Evolutionary conservation across 2,113 vertebrate species (phyloP), one percentile per base, ranked within the genome.

Genomic region (Tetrao urogallus): DNA sequence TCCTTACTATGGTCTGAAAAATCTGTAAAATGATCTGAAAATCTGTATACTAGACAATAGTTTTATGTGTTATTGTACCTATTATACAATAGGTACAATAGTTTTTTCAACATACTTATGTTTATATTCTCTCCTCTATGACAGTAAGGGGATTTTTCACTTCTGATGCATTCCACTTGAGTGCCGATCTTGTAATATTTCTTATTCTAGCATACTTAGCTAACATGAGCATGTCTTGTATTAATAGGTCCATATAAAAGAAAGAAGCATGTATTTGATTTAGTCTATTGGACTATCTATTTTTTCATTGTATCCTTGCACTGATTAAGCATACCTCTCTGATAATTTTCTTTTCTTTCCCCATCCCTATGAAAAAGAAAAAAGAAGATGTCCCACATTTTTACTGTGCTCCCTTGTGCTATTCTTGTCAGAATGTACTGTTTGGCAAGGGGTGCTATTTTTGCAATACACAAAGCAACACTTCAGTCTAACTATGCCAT

Each of bases 161-260:
- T 94, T 90, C 43, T 93, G 93, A 89, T 42, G 57, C 70, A 90
- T 97, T 67, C 86, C 27, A 95, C 70, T 92, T 89, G 20, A 50
- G n/a, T 89, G 86, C 58, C 90, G 90, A 2, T 94, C 92, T 95
- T 79, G 61, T 89, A 92, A 28, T 15, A 34, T 61, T 92, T 84
- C 52, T 79, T 92, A 69, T 71, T 30, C 34, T 86, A 88, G 27
- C 64, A 81, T 40, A 63, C 88, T 56, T 84, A 67, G 38, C 50
- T 57, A 4, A 45, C 10, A 66, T 52, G 54, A 82, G 16, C 30
- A 30, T 10, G 75, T 72, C 57, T 74, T 67, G n/a, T 70, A 24
- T 82, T 70, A 76, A 82, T 36, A 72, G 43, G 52, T n/a, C 6
- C 10, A 3, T 40, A 5, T 34, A 28, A 11, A 3, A 14, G 27